Evolutionary conservation across 2,113 vertebrate species (phyloP), one percentile per base, ranked within the genome.

Genomic region (Kryptolebias marmoratus): DNA sequence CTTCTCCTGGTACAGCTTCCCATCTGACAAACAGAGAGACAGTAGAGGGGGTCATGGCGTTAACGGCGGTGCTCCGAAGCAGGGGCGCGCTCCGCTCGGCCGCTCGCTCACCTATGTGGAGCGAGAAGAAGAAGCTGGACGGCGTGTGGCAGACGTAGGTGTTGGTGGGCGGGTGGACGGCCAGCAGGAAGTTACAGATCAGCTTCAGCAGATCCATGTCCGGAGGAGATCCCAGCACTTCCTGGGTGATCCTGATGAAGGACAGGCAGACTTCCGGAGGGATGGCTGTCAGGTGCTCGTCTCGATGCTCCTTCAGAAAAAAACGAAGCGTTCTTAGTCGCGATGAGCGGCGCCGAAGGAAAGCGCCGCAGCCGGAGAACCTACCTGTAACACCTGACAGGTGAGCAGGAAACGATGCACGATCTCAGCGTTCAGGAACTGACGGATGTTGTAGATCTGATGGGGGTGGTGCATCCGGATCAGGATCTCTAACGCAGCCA

Each of bases 111-210:
- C 98, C 97, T 89, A 96, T 96, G 82, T 98, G 98, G 60, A 99
- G 87, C 6, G 96, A 96, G 91, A 99, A 99, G 92, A 97, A 99
- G 90, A 99, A 99, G 93, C 93, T 97, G 88, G 93, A 94, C 56
- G 97, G 96, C 22, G 98, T 99, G 90, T 99, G 98, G 90, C 97
- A 98, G 77, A 98, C 95, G 1, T 98, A 99, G 88, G 97, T 99
- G 91, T 99, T 98, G 75, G 97, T 99, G 30, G 98, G 96, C 66
- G 98, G 97, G 86, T 99, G 98, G 75, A 98, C 96, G 31, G 98
- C 96, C 89, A 99, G 89, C 69, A 99, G 96, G 88, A 99, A 99
- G 91, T 95, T 97, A 92, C 95, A 98, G 88, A 99, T 93, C 72
- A 98, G 68, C 49, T 92, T 95, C 62, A 99, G 92, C 64, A 99